Percentiles rank a stretch among this genome's conserved stretches.
Evolutionary conservation across 1,140 invertebrate species (phyloP).

Genomic region (Oscheius sp.): DNA sequence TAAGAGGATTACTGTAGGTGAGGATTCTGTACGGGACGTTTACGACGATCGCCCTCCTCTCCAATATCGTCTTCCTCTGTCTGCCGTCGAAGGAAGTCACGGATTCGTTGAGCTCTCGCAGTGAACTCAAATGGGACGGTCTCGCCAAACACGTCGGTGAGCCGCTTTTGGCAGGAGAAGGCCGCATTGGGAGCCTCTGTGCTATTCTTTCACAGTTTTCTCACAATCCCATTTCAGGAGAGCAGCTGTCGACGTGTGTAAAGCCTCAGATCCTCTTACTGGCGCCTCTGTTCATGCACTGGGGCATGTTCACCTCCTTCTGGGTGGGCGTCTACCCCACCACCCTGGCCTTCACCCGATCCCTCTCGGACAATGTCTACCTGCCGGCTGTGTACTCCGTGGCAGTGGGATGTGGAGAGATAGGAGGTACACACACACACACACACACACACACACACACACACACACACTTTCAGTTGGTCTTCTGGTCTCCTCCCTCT

Average conservation of each 20-base stretch:
- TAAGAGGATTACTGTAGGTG: too few relatives aligned
- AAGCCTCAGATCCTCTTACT: constrained; percentile 20
- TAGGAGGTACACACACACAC: constrained; percentile 3
- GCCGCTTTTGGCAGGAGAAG: background rate
- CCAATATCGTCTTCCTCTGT: background rate
- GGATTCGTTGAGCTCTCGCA: background rate
- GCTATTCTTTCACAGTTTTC: background rate
- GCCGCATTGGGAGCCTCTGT: constrained; percentile 1
- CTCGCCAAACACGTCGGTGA: background rate
- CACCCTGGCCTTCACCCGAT: constrained; percentile 19
- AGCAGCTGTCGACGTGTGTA: background rate
- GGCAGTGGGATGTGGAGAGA: constrained; percentile 25
- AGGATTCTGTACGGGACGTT: background rate
- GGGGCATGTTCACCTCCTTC: constrained; percentile 24
- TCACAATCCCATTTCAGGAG: background rate
- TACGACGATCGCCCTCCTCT: background rate
- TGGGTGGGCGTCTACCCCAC: constrained; percentile 35
- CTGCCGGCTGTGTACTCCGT: constrained; percentile 28
- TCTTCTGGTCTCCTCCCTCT: constrained; percentile 10
- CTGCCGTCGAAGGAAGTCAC: background rate
- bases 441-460: background rate
- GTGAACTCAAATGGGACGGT: background rate
- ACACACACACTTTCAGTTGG: constrained; percentile 12
- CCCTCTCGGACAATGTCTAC: constrained; percentile 18
- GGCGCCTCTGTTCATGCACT: constrained; percentile 21